Evolutionary conservation across 2,888 invertebrate species (phyloP).

Genomic region (Globia sparganii): DNA sequence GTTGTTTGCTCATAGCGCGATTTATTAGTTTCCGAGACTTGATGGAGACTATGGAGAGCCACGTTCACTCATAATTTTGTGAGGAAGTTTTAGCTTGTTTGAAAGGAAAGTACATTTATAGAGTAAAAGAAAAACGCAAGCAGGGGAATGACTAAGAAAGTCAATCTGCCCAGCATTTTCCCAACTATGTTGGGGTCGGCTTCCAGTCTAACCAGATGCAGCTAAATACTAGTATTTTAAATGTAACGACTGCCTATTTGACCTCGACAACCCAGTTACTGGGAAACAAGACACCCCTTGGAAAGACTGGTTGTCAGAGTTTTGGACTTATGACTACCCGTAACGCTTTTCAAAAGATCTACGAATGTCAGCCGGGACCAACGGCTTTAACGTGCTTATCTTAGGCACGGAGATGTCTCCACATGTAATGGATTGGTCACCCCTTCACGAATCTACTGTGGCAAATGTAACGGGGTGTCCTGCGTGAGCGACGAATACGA

Average conservation of each 20-base stretch:
- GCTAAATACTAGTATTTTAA: neutral
- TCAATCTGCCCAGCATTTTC: neutral
- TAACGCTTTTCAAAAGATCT: neutral
- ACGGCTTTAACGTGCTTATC: neutral
- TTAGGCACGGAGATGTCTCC: neutral
- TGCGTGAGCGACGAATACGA: too few species aligned
- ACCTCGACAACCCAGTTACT: neutral
- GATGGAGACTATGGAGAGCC: slow-evolving; percentile 4
- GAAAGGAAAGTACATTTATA: neutral
- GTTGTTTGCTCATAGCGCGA: slow-evolving; percentile 26
- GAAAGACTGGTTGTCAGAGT: neutral
- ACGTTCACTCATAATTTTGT: slow-evolving; percentile 14
- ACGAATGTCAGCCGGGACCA: neutral
- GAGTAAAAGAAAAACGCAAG: neutral
- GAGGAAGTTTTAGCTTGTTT: neutral
- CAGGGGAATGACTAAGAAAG: neutral
- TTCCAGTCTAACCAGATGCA: neutral
- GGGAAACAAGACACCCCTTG: neutral
- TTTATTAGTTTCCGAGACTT: slow-evolving; percentile 26
- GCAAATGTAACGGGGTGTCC: too few species aligned
- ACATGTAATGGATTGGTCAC: neutral
- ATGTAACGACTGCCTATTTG: neutral
- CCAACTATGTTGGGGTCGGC: neutral
- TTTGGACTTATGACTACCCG: neutral
- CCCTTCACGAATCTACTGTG: neutral